These are phyloP conservation scores for Podabrus alpinus DNA, from an alignment of 2,888 invertebrate species.

Conservation along the genomic window DNA sequence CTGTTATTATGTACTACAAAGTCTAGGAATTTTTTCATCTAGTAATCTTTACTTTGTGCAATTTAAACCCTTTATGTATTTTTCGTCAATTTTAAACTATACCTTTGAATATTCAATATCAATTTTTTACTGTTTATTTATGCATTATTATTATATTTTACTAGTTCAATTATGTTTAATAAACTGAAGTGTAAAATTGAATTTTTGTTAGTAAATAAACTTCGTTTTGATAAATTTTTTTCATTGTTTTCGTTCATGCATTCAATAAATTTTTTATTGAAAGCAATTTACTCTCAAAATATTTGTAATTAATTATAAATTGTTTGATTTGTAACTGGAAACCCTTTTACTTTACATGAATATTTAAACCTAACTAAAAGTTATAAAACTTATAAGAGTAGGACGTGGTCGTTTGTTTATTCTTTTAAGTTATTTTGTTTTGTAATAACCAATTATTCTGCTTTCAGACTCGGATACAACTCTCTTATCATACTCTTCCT, in stretches of 20 bases:
- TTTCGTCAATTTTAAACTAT: too few relatives aligned
- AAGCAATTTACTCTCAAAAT: not conserved
- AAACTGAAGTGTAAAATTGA: not conserved
- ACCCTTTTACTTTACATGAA: not conserved
- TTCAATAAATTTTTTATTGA: not conserved
- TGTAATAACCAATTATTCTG: slow-evolving; percentile 30
- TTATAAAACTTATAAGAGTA: slow-evolving; percentile 18
- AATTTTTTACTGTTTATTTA: too few relatives aligned
- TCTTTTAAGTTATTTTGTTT: slow-evolving; percentile 11
- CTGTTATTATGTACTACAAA: too few relatives aligned
- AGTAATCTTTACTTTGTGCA: too few relatives aligned
- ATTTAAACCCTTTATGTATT: too few relatives aligned
- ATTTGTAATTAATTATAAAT: not conserved
- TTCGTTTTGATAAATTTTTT: not conserved
- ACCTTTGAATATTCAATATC: too few relatives aligned
- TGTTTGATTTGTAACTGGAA: not conserved
- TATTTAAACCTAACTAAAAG: slow-evolving; percentile 1
- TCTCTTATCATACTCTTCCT: slow-evolving; percentile 39
- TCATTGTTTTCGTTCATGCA: not conserved
- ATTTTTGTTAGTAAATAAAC: not conserved
- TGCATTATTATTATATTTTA: too few relatives aligned
- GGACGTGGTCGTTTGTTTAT: slow-evolving; percentile 20
- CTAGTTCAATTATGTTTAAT: not conserved
- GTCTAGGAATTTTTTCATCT: too few relatives aligned
- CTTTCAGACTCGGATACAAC: slow-evolving; percentile 30